Percentiles rank a stretch among this genome's conserved stretches.
Conservation (phyloP, 2,113 vertebrate species). For the Malurus melanocephalus region DNA sequence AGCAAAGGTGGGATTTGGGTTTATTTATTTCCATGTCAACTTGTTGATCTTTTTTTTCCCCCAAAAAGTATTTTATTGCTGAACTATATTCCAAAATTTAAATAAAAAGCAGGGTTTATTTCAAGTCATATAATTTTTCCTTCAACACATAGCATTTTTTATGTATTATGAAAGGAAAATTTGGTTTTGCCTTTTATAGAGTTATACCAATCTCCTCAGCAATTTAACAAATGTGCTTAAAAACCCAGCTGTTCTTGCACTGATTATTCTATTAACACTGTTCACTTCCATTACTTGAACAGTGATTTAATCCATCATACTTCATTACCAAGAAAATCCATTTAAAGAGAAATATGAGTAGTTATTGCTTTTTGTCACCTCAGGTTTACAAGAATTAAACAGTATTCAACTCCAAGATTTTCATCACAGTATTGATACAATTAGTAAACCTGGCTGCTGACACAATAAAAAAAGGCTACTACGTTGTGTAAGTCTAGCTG, state of each 20-base stretch:
- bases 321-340: not conserved
- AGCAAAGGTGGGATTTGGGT: fast-evolving
- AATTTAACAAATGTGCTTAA: not conserved
- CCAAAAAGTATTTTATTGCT: fast-evolving
- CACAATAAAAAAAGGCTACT: not conserved
- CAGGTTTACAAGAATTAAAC: not conserved
- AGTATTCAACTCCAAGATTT: not conserved
- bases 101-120: fast-evolving
- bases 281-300: not conserved
- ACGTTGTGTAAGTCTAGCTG: not conserved
- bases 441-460: not conserved
- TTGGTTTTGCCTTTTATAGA: not conserved
- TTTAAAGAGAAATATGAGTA: not conserved
- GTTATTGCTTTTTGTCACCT: not conserved
- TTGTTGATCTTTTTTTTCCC: fast-evolving
- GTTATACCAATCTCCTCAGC: not conserved
- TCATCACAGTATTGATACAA: not conserved
- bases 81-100: not conserved
- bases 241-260: not conserved
- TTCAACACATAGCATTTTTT: fast-evolving
- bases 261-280: not conserved
- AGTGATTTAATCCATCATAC: not conserved
- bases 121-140: not conserved
- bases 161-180: not conserved
- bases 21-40: not conserved